Conservation (phyloP, 2,888 invertebrate species). For the Adelphocoris suturalis region DNA sequence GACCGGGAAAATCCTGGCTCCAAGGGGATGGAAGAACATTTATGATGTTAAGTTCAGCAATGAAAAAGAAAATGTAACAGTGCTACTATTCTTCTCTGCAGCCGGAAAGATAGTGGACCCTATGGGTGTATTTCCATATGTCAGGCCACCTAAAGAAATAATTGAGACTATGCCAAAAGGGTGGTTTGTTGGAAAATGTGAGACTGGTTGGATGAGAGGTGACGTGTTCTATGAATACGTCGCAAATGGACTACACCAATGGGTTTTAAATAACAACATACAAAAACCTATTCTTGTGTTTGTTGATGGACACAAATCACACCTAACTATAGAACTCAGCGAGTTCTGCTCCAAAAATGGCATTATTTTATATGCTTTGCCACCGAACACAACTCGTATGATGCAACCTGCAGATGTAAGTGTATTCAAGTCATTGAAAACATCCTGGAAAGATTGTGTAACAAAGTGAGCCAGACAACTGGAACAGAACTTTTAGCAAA, state of each 20-base stretch:
- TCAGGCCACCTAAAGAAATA: conserved; percentile 71
- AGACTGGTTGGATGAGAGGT: conserved; percentile 75
- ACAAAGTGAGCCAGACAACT: not conserved
- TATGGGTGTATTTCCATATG: conserved; percentile 74
- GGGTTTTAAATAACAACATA: conserved; percentile 74
- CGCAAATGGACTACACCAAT: conserved; percentile 74
- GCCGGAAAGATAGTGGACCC: conserved; percentile 74
- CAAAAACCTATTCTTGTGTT: no score
- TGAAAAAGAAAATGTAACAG: conserved; percentile 52
- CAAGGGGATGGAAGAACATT: conserved; percentile 75
- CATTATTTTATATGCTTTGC: conserved; percentile 77
- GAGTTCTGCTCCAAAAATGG: conserved; percentile 78
- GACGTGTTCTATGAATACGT: conserved; percentile 72
- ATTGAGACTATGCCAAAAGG: conserved; percentile 72
- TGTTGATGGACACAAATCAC: conserved; percentile 76
- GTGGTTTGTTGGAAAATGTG: conserved; percentile 74
- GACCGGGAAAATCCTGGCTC: conserved; percentile 77
- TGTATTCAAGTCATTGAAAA: conserved; percentile 72
- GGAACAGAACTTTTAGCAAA: not conserved
- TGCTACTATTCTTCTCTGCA: conserved; percentile 76
- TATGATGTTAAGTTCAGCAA: conserved; percentile 74
- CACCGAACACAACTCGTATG: conserved; percentile 47
- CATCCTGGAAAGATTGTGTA: not conserved
- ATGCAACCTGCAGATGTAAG: conserved; percentile 75
- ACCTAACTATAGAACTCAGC: conserved; percentile 77